phyloP scores from a whole-genome alignment of 2,888 invertebrate genomes.

The Argyresthia goedartella region DNA sequence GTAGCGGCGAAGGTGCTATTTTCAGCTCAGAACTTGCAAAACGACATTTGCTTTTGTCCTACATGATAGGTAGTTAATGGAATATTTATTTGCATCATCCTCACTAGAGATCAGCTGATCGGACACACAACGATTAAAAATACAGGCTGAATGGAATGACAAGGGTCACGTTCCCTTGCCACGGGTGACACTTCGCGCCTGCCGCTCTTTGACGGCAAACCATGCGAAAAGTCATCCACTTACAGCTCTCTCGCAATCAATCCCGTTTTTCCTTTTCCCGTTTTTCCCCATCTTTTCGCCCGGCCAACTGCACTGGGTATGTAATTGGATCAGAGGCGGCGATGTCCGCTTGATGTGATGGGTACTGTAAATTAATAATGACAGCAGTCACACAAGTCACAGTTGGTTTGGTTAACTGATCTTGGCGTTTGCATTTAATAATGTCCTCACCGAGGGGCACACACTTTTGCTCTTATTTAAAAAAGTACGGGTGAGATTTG shows the following conservation, averaged over 20 bases:
- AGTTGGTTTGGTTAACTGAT: too few species aligned
- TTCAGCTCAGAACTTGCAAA: too few species aligned
- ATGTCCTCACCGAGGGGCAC: background rate
- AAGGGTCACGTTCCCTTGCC: background rate
- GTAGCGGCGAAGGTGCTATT: too few species aligned
- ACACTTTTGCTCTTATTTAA: too few species aligned
- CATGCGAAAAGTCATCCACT: constrained; percentile 68
- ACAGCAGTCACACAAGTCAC: constrained; percentile 22
- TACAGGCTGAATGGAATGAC: too few species aligned
- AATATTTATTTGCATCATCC: too few species aligned
- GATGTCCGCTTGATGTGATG: constrained; percentile 20
- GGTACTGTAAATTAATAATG: constrained; percentile 54
- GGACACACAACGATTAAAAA: too few species aligned
- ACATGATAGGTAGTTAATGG: too few species aligned
- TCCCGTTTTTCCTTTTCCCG: constrained; percentile 51
- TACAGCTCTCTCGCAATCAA: constrained; percentile 57
- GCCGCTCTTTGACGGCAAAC: constrained; percentile 60
- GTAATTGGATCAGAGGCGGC: constrained; percentile 59
- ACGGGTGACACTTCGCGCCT: constrained; percentile 28
- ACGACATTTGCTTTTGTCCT: too few species aligned
- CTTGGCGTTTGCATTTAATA: background rate
- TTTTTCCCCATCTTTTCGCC: constrained; percentile 62
- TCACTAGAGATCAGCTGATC: too few species aligned
- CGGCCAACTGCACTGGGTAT: constrained; percentile 47
- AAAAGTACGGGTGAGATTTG: too few species aligned